Evolutionary conservation across 2,113 vertebrate species (phyloP).

Genomic region (Scomber colias): DNA sequence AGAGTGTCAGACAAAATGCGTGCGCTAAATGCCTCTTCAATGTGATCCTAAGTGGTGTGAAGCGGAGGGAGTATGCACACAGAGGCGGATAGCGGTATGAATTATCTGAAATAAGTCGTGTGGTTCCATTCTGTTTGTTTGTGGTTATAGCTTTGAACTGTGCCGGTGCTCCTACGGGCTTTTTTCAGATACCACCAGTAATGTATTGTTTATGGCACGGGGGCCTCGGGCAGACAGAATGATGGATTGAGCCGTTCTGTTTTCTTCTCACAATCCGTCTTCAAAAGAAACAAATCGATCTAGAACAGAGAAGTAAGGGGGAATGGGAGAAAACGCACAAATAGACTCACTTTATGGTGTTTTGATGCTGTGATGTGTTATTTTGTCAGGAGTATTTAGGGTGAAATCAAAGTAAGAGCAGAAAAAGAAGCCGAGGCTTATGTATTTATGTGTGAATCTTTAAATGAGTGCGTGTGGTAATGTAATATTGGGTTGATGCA

Average conservation of each 20-base stretch:
- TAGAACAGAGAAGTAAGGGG: conserved; percentile 53
- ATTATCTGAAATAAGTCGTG: conserved; percentile 56
- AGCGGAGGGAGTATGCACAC: conserved; percentile 19
- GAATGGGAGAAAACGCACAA: conserved; percentile 47
- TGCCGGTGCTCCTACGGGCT: conserved; percentile 45
- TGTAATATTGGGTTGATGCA: background rate
- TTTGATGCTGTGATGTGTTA: conserved; percentile 71
- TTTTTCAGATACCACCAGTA: conserved; percentile 65
- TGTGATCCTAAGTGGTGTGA: conserved; percentile 46
- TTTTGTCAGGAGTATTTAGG: conserved; percentile 59
- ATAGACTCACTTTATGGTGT: conserved; percentile 69
- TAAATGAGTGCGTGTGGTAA: conserved; percentile 24
- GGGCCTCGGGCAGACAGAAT: conserved; percentile 70
- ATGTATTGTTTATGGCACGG: conserved; percentile 73
- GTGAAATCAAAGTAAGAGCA: conserved; percentile 59
- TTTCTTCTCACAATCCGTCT: conserved; percentile 75
- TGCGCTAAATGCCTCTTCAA: conserved; percentile 29
- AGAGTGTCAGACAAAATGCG: conserved; percentile 45
- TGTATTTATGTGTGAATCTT: conserved; percentile 37
- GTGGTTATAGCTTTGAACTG: conserved; percentile 70
- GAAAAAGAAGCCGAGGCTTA: conserved; percentile 32
- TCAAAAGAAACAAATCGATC: conserved; percentile 78
- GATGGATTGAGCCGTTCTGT: conserved; percentile 72
- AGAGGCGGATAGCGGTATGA: conserved; percentile 19
- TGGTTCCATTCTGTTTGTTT: conserved; percentile 69